A percentile compares a stretch with the other conserved stretches of the same genome.
Evolutionary conservation across 2,888 invertebrate species (phyloP).

Genomic region (Beris morrisii): DNA sequence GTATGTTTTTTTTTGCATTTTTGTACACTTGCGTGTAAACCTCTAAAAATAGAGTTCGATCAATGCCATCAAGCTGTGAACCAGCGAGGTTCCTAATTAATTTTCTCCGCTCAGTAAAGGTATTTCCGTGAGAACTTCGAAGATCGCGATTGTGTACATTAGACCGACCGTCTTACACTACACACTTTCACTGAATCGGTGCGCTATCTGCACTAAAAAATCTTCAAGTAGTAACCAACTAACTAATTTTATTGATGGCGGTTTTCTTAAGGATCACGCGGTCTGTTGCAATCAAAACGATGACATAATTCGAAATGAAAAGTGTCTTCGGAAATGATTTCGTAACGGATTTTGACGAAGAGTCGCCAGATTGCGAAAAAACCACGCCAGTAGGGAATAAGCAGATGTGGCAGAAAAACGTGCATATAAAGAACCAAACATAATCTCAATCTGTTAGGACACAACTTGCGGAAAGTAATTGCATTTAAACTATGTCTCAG

Average conservation of each 20-base stretch:
- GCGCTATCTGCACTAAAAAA: no score
- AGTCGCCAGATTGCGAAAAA: no score
- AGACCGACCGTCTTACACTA: no score
- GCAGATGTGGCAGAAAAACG: not conserved
- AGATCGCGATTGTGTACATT: no score
- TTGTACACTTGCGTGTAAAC: slow-evolving; percentile 11
- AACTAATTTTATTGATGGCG: no score
- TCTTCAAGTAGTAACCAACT: no score
- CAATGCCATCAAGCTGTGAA: slow-evolving; percentile 32
- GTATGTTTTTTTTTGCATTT: not conserved
- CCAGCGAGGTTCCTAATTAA: slow-evolving; percentile 31
- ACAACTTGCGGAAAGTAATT: not conserved
- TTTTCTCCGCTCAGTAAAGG: slow-evolving; percentile 30
- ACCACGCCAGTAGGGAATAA: not conserved
- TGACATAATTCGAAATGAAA: no score
- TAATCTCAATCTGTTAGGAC: not conserved
- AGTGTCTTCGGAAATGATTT: no score
- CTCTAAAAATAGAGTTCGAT: slow-evolving; percentile 22
- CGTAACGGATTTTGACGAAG: no score
- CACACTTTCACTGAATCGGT: slow-evolving; percentile 15
- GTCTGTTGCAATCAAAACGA: no score
- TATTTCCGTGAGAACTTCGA: slow-evolving; percentile 29
- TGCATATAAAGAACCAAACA: not conserved
- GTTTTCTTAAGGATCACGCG: no score
- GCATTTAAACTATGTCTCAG: not conserved